Evolutionary conservation across 2,113 vertebrate genomes (phyloP).

Genomic region (Scomber colias): DNA sequence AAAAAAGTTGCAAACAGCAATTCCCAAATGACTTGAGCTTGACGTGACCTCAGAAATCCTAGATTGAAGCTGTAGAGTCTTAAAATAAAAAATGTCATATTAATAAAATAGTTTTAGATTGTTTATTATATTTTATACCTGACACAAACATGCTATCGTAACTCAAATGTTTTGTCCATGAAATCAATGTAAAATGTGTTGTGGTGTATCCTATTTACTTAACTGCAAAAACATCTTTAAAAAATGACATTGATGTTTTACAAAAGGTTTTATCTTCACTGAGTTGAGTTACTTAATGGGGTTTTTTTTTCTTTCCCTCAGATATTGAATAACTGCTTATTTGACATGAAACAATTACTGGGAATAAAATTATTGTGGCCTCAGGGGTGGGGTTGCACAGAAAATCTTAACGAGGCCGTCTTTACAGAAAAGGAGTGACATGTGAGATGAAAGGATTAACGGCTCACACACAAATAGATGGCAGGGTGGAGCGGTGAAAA

Average conservation of each 20-base stretch:
- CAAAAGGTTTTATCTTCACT: not conserved
- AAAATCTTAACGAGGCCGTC: not conserved
- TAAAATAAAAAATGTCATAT: not conserved
- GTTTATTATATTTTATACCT: not conserved
- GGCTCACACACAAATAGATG: slow-evolving; percentile 34
- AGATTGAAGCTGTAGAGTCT: not conserved
- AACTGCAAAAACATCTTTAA: not conserved
- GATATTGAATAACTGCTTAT: slow-evolving; percentile 29
- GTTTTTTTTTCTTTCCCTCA: not conserved
- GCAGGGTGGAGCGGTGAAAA: slow-evolving; percentile 48
- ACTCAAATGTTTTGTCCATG: too few relatives aligned
- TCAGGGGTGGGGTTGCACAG: slow-evolving; percentile 28
- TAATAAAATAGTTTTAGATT: too few relatives aligned
- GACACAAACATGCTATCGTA: not conserved
- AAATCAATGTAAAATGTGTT: too few relatives aligned
- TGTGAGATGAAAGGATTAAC: slow-evolving; percentile 64
- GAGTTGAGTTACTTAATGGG: not conserved
- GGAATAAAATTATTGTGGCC: slow-evolving; percentile 42
- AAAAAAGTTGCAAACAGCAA: slow-evolving; percentile 46
- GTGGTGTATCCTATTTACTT: too few relatives aligned
- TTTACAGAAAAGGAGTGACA: slow-evolving; percentile 47
- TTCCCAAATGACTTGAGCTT: slow-evolving; percentile 38
- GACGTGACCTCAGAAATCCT: not conserved
- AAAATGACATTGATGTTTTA: not conserved
- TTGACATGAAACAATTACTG: slow-evolving; percentile 27